These are phyloP conservation scores for Artibeus lituratus DNA, from an alignment of 2,797 vertebrate species.

Conservation along the genomic window DNA sequence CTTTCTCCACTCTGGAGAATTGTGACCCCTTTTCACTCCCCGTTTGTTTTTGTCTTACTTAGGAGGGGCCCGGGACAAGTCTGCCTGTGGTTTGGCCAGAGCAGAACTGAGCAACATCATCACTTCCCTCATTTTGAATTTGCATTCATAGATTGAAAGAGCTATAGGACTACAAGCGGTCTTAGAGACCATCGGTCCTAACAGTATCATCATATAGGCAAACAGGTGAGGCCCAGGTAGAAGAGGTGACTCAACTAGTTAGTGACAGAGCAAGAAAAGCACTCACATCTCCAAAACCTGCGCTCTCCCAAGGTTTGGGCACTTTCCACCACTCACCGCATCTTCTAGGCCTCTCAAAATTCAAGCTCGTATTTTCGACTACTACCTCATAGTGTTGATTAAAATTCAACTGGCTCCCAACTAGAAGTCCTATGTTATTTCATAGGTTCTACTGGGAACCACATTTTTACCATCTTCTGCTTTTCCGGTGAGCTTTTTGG, in stretches of 20 bases:
- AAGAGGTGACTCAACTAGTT: background rate
- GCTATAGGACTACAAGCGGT: background rate
- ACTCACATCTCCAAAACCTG: background rate
- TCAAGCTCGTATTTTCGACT: background rate
- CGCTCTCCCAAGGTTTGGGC: background rate
- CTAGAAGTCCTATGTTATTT: background rate
- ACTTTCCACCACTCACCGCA: background rate
- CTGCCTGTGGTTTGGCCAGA: background rate
- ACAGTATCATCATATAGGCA: background rate
- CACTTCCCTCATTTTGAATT: background rate
- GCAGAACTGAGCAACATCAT: background rate
- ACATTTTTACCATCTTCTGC: background rate
- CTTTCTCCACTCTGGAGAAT: background rate
- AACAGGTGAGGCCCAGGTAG: background rate
- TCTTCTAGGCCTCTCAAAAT: background rate
- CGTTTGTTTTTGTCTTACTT: background rate
- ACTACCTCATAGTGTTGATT: background rate
- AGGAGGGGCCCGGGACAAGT: background rate
- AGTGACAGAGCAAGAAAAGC: background rate
- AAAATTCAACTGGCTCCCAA: background rate
- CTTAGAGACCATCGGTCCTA: background rate
- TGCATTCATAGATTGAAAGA: background rate
- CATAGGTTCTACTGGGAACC: background rate
- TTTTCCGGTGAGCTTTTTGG: background rate
- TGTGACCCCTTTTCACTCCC: background rate